phyloP scores from a whole-genome alignment of 2,888 invertebrate genomes.

The Timema cristinae region DNA sequence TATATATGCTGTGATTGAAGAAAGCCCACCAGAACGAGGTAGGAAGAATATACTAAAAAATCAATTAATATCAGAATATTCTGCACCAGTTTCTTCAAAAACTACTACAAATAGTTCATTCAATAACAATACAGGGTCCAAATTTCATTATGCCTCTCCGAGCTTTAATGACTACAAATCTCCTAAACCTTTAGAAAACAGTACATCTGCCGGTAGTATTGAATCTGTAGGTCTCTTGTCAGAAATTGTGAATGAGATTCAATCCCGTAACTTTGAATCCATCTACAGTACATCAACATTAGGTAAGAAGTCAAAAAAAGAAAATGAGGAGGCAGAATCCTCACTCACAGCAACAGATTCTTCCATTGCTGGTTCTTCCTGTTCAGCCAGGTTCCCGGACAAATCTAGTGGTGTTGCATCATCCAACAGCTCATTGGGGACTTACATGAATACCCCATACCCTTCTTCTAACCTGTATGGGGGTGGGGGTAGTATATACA shows the following conservation, averaged over 20 bases:
- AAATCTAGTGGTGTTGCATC: slow-evolving; percentile 27
- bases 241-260: slow-evolving; percentile 85
- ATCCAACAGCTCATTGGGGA: slow-evolving; percentile 45
- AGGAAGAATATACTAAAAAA: slow-evolving; percentile 19
- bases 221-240: slow-evolving; percentile 74
- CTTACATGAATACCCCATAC: slow-evolving; percentile 47
- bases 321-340: slow-evolving; percentile 39
- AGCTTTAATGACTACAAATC: slow-evolving; percentile 49
- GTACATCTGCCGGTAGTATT: slow-evolving; percentile 50
- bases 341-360: slow-evolving; percentile 23
- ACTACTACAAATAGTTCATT: neutral
- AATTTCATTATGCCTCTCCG: slow-evolving; percentile 47
- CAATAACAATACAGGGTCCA: slow-evolving; percentile 34
- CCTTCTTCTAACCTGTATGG: slow-evolving; percentile 34
- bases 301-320: slow-evolving; percentile 56
- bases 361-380: slow-evolving; percentile 21
- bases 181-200: slow-evolving; percentile 46
- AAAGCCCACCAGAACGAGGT: slow-evolving; percentile 53
- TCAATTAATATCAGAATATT: slow-evolving; percentile 18
- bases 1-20: slow-evolving; percentile 84
- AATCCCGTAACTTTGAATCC: slow-evolving; percentile 79
- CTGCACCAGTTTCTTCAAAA: slow-evolving; percentile 24
- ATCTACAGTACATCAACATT: slow-evolving; percentile 78
- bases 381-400: slow-evolving; percentile 18
- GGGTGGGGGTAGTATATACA: slow-evolving; percentile 33